Evolutionary conservation across 2,797 vertebrate genomes (phyloP), one percentile per base, ranked within the genome.

Genomic region (Cossypha polioptera): DNA sequence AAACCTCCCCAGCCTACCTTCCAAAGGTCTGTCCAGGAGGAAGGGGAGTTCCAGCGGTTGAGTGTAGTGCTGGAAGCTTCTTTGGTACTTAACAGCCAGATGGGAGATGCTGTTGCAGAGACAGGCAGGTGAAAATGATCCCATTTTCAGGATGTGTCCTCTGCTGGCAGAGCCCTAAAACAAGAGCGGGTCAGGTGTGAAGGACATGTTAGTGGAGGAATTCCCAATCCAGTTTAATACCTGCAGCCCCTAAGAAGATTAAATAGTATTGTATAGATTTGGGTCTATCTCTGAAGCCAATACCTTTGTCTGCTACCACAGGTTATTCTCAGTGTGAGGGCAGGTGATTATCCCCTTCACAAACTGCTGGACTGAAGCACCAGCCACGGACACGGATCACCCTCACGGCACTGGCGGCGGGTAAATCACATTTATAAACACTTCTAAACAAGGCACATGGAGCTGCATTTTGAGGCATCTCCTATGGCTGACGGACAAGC

Each of bases 241-340:
- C 98, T 94, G 91, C 97, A 98, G 98, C 93, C 97, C 96, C 96
- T 99, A 99, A 99, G 99, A 98, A 98, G 99, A 99, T 99, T 99
- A 99, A 89, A 74, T 42, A 96, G 93, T 86, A 96, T 96, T 97
- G 95, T 77, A 93, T 93, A 97, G 96, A 96, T 95, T 96, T 94
- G 96, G 79, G 97, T 97, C 98, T 98, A 94, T 90, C 96, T 95
- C 97, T 92, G 94, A 84, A 95, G 93, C 86, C 91, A 92, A 38
- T 87, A 96, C 90, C 92, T 96, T 90, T 87, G 71, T 88, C 77
- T 94, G 75, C 38, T 62, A 6, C 81, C 54, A 15, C 33, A 62
- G 90, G 81, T 80, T 93, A 35, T 95, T 58, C 61, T 80, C 88
- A 54, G 47, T n/a, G 13, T 21, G 66, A 92, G 88, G 84, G 58